A percentile compares a stretch with the other conserved stretches of the same genome.
Conservation (phyloP, 2,797 vertebrate genomes). For the Podarcis lilfordi region DNA sequence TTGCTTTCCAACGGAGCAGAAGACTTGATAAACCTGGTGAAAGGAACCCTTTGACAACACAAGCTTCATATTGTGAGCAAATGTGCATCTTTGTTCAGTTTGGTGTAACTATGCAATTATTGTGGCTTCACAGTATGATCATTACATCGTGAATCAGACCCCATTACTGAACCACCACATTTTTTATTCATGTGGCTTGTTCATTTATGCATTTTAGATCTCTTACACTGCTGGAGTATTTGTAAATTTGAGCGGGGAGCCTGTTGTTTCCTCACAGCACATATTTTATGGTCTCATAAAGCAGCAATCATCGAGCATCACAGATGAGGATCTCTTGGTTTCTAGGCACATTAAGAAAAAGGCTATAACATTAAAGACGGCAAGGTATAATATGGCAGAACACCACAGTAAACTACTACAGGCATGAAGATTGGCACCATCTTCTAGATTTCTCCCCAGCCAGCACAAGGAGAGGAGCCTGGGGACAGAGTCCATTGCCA, state of each 20-base stretch:
- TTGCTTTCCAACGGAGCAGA: background rate
- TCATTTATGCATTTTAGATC: constrained; percentile 17
- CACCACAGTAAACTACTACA: background rate
- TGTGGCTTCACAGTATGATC: constrained; percentile 1
- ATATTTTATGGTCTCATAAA: constrained; percentile 50
- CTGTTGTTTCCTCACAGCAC: constrained; percentile 46
- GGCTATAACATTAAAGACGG: background rate
- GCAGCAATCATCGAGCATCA: constrained; percentile 36
- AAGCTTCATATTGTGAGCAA: background rate
- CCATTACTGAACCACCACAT: background rate
- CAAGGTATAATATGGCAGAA: background rate
- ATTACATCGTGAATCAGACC: constrained; percentile 15
- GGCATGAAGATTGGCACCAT: background rate
- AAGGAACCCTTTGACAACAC: background rate
- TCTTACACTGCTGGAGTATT: constrained; percentile 31
- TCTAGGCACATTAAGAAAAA: background rate
- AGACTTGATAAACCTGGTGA: background rate
- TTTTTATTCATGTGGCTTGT: background rate
- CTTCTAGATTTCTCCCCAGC: background rate
- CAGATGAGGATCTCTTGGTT: rapidly evolving
- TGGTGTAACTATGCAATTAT: constrained; percentile 24
- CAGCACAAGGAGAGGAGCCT: background rate
- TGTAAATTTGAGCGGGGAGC: constrained; percentile 38
- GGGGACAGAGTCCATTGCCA: background rate
- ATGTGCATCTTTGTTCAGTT: constrained; percentile 37